Percentiles rank a stretch among this genome's conserved stretches.
Evolutionary conservation across 2,797 vertebrate species (phyloP).

Genomic region (Periophthalmus magnuspinnatus): DNA sequence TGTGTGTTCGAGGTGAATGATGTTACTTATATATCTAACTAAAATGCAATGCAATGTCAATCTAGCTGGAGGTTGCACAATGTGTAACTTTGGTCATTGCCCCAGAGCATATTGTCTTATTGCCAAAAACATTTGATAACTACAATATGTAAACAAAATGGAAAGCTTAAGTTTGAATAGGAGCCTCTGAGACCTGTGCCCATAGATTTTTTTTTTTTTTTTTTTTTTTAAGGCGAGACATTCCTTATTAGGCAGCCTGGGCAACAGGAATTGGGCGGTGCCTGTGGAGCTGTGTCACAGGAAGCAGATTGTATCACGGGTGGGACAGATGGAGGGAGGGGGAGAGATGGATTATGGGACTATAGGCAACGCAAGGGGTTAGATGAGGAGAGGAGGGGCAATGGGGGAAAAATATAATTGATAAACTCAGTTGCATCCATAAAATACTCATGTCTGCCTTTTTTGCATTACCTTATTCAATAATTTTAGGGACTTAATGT

Average conservation of each 20-base stretch:
- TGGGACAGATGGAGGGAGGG: slow-evolving; percentile 65
- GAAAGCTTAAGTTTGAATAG: slow-evolving; percentile 15
- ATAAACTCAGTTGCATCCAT: slow-evolving; percentile 7
- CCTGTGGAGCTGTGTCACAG: slow-evolving; percentile 71
- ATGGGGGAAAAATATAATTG: slow-evolving; percentile 16
- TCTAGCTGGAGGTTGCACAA: background rate
- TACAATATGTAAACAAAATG: background rate
- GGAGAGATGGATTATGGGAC: slow-evolving; percentile 63
- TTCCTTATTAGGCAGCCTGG: slow-evolving; percentile 73
- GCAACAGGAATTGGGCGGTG: slow-evolving; percentile 77
- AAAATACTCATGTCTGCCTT: background rate
- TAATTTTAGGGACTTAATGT: background rate
- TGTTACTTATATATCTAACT: background rate
- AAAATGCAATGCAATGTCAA: background rate
- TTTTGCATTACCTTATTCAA: background rate
- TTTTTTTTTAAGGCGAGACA: slow-evolving; percentile 37
- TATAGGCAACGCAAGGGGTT: slow-evolving; percentile 28
- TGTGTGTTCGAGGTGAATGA: background rate
- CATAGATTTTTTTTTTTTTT: slow-evolving; percentile 22
- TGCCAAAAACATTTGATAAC: no score
- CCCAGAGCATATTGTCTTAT: no score
- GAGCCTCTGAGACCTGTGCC: slow-evolving; percentile 5
- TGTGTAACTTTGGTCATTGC: no score
- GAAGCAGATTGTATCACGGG: slow-evolving; percentile 79
- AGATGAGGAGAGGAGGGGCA: slow-evolving; percentile 42